A percentile compares a stretch with the other conserved stretches of the same genome.
phyloP scores from a whole-genome alignment of 2,888 invertebrate genomes.

The Palloptera scutellata region DNA sequence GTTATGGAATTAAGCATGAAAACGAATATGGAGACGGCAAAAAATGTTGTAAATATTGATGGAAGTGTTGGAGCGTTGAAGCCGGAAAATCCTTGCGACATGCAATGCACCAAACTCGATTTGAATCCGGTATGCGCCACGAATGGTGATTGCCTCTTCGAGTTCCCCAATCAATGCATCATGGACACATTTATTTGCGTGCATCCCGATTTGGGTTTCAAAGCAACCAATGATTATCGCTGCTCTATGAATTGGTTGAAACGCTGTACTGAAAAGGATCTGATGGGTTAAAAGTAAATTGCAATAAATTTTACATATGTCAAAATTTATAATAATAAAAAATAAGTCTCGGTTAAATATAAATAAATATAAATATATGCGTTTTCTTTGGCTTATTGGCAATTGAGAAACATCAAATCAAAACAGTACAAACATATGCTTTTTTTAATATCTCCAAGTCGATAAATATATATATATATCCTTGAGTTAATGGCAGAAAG shows the following conservation, averaged over 20 bases:
- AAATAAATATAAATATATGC: too few species aligned
- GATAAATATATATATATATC: too few species aligned
- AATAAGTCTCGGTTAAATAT: too few species aligned
- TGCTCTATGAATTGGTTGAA: slow-evolving; percentile 44
- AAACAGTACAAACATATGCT: too few species aligned
- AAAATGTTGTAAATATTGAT: background rate
- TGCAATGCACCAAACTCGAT: slow-evolving; percentile 53
- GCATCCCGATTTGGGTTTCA: slow-evolving; percentile 50
- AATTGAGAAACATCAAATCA: too few species aligned
- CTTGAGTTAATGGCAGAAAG: too few species aligned
- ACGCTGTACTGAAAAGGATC: slow-evolving; percentile 46
- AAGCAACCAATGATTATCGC: slow-evolving; percentile 45
- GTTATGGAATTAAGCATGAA: background rate
- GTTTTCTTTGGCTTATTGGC: too few species aligned
- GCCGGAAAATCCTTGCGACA: slow-evolving; percentile 43
- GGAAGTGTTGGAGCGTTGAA: background rate
- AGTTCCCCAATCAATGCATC: slow-evolving; percentile 56
- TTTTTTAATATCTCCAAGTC: too few species aligned
- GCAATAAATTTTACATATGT: background rate
- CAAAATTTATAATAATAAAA: too few species aligned
- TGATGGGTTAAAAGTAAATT: slow-evolving; percentile 24
- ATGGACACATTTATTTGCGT: slow-evolving; percentile 56
- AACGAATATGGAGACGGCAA: too few species aligned
- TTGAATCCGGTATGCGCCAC: slow-evolving; percentile 52
- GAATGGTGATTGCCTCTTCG: slow-evolving; percentile 52